These are phyloP conservation scores for Drosophila equinoxialis DNA, from an alignment of 1,140 invertebrate species.

Conservation along the genomic window DNA sequence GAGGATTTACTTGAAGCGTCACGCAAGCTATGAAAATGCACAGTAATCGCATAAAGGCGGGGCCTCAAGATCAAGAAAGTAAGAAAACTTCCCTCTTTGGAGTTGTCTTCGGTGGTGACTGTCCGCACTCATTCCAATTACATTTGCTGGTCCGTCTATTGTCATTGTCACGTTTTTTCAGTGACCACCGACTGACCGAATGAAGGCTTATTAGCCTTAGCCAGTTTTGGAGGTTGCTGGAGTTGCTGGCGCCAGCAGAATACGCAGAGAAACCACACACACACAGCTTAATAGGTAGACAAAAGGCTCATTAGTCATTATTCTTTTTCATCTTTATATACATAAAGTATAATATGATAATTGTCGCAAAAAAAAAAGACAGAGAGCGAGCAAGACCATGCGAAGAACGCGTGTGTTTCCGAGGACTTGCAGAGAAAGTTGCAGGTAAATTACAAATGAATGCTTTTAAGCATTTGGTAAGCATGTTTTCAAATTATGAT, in stretches of 20 bases:
- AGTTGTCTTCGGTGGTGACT: not conserved
- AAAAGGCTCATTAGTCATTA: conserved; percentile 39
- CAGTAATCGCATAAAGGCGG: not conserved
- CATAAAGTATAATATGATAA: conserved; percentile 17
- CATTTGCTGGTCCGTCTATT: conserved; percentile 22
- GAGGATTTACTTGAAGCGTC: conserved; percentile 2
- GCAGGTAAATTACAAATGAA: too few relatives aligned
- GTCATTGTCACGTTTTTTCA: conserved; percentile 49
- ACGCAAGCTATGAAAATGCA: not conserved
- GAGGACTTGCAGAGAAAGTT: not conserved
- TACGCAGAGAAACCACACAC: not conserved
- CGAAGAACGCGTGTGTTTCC: too few relatives aligned
- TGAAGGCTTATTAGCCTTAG: too few relatives aligned
- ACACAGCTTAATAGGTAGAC: conserved; percentile 26
- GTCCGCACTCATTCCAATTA: conserved; percentile 26
- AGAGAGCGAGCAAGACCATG: too few relatives aligned
- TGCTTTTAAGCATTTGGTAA: too few relatives aligned
- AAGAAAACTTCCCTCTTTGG: too few relatives aligned
- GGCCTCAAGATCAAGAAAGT: too few relatives aligned
- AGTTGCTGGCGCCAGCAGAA: conserved; percentile 50
- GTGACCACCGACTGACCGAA: too few relatives aligned
- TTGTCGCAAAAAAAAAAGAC: conserved; percentile 42
- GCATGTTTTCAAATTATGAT: too few relatives aligned
- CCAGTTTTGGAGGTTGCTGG: not conserved
- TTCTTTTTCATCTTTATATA: too few relatives aligned